Evolutionary conservation across 2,888 invertebrate genomes (phyloP).

Genomic region (Reticulitermes lucifugus): DNA sequence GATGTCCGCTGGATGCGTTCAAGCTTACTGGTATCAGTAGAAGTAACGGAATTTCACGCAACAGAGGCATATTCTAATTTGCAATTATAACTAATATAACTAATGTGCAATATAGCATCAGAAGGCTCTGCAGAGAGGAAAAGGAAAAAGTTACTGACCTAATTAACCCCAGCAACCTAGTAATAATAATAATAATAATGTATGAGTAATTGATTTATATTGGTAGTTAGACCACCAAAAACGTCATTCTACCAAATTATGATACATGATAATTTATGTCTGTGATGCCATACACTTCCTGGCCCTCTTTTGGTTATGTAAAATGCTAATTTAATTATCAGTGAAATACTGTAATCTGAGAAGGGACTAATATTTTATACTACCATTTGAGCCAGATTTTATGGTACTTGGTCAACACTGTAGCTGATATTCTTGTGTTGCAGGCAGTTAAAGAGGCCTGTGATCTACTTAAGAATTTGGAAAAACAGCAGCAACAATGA

Average conservation of each 20-base stretch:
- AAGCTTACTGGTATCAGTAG: too few relatives aligned
- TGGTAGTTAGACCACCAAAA: too few relatives aligned
- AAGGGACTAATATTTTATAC: background rate
- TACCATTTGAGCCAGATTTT: background rate
- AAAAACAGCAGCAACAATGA: background rate
- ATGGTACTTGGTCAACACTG: background rate
- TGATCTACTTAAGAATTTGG: constrained; percentile 1
- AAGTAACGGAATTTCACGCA: too few relatives aligned
- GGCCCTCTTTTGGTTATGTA: background rate
- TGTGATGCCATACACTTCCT: background rate
- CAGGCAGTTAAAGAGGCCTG: constrained; percentile 11
- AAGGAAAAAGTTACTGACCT: too few relatives aligned
- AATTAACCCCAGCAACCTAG: too few relatives aligned
- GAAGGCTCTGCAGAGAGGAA: too few relatives aligned
- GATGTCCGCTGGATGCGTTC: too few relatives aligned
- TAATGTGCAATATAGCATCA: too few relatives aligned
- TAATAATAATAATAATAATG: too few relatives aligned
- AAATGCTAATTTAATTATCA: background rate
- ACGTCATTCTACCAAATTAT: background rate
- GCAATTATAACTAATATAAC: too few relatives aligned
- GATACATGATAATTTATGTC: background rate
- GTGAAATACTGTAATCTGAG: background rate
- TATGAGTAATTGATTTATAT: too few relatives aligned
- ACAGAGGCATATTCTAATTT: too few relatives aligned
- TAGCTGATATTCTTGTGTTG: background rate